Percentiles rank a stretch among this genome's conserved stretches.
These are phyloP conservation scores for Luperina testacea DNA, from an alignment of 2,888 invertebrate species.

Conservation along the genomic window DNA sequence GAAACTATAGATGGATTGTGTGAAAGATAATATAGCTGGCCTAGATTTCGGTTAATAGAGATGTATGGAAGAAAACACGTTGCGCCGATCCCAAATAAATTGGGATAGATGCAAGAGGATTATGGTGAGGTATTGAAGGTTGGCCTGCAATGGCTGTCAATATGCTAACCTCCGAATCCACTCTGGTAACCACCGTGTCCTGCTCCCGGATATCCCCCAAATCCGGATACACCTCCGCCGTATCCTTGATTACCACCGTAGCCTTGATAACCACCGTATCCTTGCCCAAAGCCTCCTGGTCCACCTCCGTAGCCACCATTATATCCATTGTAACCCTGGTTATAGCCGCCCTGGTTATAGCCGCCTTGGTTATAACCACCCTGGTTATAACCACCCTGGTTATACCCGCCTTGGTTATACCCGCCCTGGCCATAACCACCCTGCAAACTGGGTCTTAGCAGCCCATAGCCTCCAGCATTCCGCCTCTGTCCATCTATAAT, in stretches of 20 bases:
- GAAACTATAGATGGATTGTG: neutral
- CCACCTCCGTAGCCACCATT: conserved; percentile 38
- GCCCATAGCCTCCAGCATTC: conserved; percentile 81
- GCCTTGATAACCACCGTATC: conserved; percentile 38
- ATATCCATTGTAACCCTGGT: conserved; percentile 48
- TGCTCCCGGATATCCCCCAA: conserved; percentile 52
- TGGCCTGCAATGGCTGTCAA: neutral
- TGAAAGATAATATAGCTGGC: neutral
- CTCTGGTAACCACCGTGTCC: conserved; percentile 54
- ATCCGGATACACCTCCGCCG: conserved; percentile 48
- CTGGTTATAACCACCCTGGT: conserved; percentile 44
- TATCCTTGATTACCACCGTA: conserved; percentile 44
- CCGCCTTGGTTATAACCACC: conserved; percentile 34
- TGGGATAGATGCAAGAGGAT: neutral
- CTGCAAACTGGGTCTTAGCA: conserved; percentile 56
- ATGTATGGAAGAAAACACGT: too few relatives aligned
- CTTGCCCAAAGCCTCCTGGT: conserved; percentile 55
- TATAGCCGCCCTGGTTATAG: conserved; percentile 48
- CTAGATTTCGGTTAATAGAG: neutral
- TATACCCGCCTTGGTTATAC: conserved; percentile 41
- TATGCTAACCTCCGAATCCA: conserved; percentile 55
- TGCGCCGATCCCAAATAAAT: neutral
- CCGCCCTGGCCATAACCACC: conserved; percentile 30
- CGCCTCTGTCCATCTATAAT: conserved; percentile 73
- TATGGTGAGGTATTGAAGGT: neutral